Evolutionary conservation across 1,140 invertebrate species (phyloP).

Genomic region (Melipona quadrifasciata): DNA sequence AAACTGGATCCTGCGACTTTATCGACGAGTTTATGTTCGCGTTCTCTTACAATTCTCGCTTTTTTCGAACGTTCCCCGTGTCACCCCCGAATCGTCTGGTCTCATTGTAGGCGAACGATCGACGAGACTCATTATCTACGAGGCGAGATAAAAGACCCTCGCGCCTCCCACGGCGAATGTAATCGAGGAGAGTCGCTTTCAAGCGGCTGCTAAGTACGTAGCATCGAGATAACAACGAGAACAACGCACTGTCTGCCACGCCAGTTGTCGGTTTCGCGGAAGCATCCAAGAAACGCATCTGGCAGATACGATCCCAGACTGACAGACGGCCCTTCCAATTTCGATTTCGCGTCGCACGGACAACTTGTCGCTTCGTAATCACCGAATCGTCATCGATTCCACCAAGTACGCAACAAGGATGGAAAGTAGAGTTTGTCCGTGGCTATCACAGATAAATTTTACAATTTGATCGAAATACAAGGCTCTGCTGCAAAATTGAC

Average conservation of each 20-base stretch:
- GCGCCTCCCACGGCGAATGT: constrained; percentile 3
- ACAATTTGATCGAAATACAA: too few species aligned
- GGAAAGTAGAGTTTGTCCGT: too few species aligned
- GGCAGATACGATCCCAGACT: constrained; percentile 48
- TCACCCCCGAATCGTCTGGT: neutral
- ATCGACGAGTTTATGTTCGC: too few species aligned
- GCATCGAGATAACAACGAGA: constrained; percentile 53
- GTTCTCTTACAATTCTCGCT: too few species aligned
- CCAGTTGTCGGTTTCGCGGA: constrained; percentile 44
- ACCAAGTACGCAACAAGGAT: too few species aligned
- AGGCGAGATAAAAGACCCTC: constrained; percentile 46
- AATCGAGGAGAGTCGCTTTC: constrained; percentile 47
- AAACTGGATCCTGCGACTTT: neutral
- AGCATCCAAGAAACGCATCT: constrained; percentile 49
- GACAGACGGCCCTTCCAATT: constrained; percentile 4
- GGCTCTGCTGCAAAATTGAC: too few species aligned
- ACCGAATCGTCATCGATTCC: too few species aligned
- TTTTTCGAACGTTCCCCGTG: neutral
- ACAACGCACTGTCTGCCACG: neutral
- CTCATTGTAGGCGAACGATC: neutral
- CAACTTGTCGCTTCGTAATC: too few species aligned
- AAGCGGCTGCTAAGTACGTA: constrained; percentile 24
- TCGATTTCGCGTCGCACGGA: too few species aligned
- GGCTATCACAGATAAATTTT: too few species aligned
- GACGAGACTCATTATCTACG: constrained; percentile 20